These are phyloP conservation scores for human (Homo sapiens) DNA, from an alignment of 2,113 vertebrate species.

Conservation along the genomic window GRCh38 chr18:64026001-64026500, in stretches of 20 bases:
- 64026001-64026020: not conserved
- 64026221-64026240: not conserved
- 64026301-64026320: not conserved
- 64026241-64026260: not conserved
- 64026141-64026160: not conserved
- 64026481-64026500: not conserved
- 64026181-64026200: not conserved
- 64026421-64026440: not conserved
- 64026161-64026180: not conserved
- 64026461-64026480: not conserved
- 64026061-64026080: not conserved
- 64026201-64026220: too few species aligned
- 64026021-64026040: not conserved
- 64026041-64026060: not conserved
- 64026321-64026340: not conserved
- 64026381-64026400: not conserved
- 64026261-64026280: not conserved
- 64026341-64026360: not conserved
- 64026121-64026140: not conserved
- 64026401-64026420: not conserved
- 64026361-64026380: not conserved
- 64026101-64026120: not conserved
- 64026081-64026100: not conserved
- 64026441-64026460: not conserved
- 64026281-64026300: too few species aligned